Evolutionary conservation across 2,888 invertebrate species (phyloP).

Genomic region (Melolontha melolontha): DNA sequence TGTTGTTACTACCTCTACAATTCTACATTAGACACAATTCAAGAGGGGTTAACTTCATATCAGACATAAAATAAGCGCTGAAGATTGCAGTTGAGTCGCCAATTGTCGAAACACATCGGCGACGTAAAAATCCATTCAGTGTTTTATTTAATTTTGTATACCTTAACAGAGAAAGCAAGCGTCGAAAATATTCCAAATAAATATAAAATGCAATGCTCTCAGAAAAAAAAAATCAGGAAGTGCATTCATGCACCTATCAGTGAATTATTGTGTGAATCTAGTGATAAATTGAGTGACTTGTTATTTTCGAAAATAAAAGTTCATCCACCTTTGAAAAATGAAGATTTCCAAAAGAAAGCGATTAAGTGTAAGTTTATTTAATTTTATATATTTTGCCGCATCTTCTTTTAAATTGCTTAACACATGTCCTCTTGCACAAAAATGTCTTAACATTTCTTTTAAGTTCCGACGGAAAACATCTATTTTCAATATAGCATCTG

Average conservation of each 20-base stretch:
- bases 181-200: conserved; percentile 19
- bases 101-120: background rate
- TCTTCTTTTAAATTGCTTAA: background rate
- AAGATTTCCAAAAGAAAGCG: conserved; percentile 25
- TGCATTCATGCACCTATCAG: conserved; percentile 20
- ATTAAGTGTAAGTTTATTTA: conserved; percentile 23
- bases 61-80: conserved; percentile 24
- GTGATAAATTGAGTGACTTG: conserved; percentile 38
- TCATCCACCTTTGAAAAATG: conserved; percentile 9
- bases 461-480: conserved; percentile 24
- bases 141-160: conserved; percentile 9
- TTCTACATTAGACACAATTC: conserved; percentile 12
- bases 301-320: conserved; percentile 25
- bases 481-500: conserved; percentile 9
- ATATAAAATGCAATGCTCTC: conserved; percentile 7
- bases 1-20: conserved; percentile 34
- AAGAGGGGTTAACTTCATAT: conserved; percentile 29
- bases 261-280: conserved; percentile 36
- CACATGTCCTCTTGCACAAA: conserved; percentile 13
- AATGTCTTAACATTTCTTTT: background rate
- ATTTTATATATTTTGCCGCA: conserved; percentile 23
- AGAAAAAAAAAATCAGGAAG: background rate
- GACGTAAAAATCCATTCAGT: conserved; percentile 5
- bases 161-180: conserved; percentile 10
- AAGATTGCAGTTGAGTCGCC: conserved; percentile 15